A percentile compares a stretch with the other conserved stretches of the same genome.
phyloP scores from a whole-genome alignment of 2,888 invertebrate genomes.

The Baccha elongata region DNA sequence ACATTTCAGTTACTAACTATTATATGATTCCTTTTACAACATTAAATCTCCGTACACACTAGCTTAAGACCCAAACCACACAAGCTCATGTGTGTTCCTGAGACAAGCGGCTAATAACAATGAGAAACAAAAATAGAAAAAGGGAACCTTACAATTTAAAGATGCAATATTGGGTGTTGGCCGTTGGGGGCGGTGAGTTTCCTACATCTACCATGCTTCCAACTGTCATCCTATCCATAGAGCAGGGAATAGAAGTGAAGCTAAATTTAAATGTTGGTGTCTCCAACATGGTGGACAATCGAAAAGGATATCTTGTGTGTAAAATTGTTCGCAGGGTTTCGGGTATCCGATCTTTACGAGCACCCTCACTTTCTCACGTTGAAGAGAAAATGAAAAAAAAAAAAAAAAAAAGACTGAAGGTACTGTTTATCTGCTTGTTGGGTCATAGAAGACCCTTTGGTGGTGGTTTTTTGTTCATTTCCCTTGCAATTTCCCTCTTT shows the following conservation, averaged over 20 bases:
- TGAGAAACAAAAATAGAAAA: slow-evolving; percentile 34
- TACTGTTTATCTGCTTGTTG: slow-evolving; percentile 34
- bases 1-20: slow-evolving; percentile 72
- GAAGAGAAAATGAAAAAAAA: slow-evolving; percentile 53
- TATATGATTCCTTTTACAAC: slow-evolving; percentile 62
- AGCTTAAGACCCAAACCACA: slow-evolving; percentile 27
- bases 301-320: slow-evolving; percentile 40
- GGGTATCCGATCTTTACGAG: slow-evolving; percentile 46
- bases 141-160: slow-evolving; percentile 24
- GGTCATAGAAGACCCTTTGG: slow-evolving; percentile 28
- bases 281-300: slow-evolving; percentile 38
- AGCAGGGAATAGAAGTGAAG: background rate
- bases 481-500: slow-evolving; percentile 14
- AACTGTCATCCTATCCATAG: slow-evolving; percentile 19
- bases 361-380: slow-evolving; percentile 37
- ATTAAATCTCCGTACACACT: slow-evolving; percentile 61
- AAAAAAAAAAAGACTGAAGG: slow-evolving; percentile 22
- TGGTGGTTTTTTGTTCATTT: slow-evolving; percentile 31
- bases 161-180: slow-evolving; percentile 20
- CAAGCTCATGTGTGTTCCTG: slow-evolving; percentile 39
- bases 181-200: background rate
- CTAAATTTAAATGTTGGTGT: slow-evolving; percentile 20
- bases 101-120: slow-evolving; percentile 60
- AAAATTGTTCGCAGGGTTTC: slow-evolving; percentile 24
- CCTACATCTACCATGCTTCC: slow-evolving; percentile 29